Conservation (phyloP, 2,113 vertebrate species). For the Lamprotornis superbus region DNA sequence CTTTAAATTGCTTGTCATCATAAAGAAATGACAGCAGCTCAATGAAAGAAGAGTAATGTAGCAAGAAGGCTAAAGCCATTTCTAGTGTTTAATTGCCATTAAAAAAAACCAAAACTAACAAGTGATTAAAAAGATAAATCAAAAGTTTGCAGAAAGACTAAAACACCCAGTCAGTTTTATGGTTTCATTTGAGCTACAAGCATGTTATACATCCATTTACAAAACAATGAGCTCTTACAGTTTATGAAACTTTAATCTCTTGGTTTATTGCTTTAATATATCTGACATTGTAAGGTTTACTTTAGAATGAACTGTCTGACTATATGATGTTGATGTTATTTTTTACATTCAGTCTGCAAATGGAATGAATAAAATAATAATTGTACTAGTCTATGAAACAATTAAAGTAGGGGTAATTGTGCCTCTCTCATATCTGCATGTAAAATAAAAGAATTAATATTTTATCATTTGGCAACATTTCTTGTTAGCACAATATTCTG, state of each 20-base stretch:
- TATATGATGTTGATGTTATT: slow-evolving; percentile 68
- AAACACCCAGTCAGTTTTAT: slow-evolving; percentile 71
- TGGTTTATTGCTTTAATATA: slow-evolving; percentile 84
- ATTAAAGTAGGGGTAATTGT: slow-evolving; percentile 77
- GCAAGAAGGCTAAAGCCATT: slow-evolving; percentile 54
- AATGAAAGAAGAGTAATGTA: slow-evolving; percentile 54
- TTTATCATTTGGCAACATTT: slow-evolving; percentile 74
- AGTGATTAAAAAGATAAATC: slow-evolving; percentile 83
- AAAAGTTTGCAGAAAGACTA: slow-evolving; percentile 75
- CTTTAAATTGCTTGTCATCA: slow-evolving; percentile 72
- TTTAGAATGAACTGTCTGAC: slow-evolving; percentile 78
- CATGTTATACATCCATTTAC: slow-evolving; percentile 83
- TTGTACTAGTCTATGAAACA: slow-evolving; percentile 75
- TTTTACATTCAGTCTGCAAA: slow-evolving; percentile 65
- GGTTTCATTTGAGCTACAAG: slow-evolving; percentile 77
- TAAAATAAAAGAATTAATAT: slow-evolving; percentile 78
- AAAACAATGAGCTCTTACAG: slow-evolving; percentile 86
- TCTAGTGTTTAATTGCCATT: slow-evolving; percentile 70
- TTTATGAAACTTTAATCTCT: slow-evolving; percentile 86
- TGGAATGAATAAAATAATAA: slow-evolving; percentile 74
- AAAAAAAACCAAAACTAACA: slow-evolving; percentile 46
- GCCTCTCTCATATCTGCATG: slow-evolving; percentile 67
- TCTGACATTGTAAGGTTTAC: slow-evolving; percentile 75
- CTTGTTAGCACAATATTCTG: slow-evolving; percentile 64
- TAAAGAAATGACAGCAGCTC: slow-evolving; percentile 74